Percentiles rank a stretch among this genome's conserved stretches.
phyloP scores from a whole-genome alignment of 2,797 vertebrate genomes.

The Leontocebus nigricollis region DNA sequence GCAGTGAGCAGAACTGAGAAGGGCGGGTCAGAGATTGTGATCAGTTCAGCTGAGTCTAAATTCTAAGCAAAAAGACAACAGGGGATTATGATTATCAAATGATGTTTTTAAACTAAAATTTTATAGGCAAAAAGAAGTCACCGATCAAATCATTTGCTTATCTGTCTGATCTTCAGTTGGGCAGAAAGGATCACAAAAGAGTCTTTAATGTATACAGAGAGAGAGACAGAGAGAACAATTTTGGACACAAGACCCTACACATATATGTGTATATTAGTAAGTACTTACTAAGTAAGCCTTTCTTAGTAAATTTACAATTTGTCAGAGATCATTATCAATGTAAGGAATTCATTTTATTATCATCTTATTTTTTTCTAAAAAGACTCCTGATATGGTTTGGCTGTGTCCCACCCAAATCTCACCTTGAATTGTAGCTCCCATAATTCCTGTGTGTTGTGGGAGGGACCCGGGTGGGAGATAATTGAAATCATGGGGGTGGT shows the following conservation, averaged over 20 bases:
- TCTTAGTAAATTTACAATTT: not conserved
- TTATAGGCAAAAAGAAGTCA: not conserved
- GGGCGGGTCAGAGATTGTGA: not conserved
- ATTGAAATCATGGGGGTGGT: not conserved
- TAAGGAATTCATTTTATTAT: not conserved
- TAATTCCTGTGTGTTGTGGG: not conserved
- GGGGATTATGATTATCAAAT: not conserved
- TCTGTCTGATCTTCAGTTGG: not conserved
- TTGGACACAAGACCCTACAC: not conserved
- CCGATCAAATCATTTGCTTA: not conserved
- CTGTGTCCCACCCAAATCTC: not conserved
- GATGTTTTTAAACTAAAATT: not conserved
- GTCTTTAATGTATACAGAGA: not conserved
- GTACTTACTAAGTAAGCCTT: not conserved
- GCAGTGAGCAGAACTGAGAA: not conserved
- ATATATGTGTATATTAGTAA: not conserved
- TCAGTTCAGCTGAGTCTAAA: not conserved
- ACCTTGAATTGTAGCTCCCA: not conserved
- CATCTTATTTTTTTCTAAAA: not conserved
- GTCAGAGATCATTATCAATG: not conserved
- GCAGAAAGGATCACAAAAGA: not conserved
- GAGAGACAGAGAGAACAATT: not conserved
- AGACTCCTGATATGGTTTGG: not conserved
- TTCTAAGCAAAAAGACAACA: not conserved
- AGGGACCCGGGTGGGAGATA: not conserved